These are phyloP conservation scores for Dryadula phaetusa DNA, from an alignment of 2,888 invertebrate genomes.

Conservation along the genomic window DNA sequence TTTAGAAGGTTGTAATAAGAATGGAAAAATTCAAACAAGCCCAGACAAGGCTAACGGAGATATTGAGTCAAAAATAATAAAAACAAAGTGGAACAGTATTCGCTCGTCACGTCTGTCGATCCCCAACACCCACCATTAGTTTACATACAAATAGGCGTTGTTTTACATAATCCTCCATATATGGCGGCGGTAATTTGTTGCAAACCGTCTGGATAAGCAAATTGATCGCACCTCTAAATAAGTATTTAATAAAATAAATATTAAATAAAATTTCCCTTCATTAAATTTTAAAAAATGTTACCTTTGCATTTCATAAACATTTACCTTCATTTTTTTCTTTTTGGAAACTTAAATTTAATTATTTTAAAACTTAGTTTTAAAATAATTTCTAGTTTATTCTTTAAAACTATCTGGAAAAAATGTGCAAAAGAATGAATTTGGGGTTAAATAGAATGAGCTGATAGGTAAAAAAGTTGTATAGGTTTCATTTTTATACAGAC, in stretches of 20 bases:
- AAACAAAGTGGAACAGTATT: constrained; percentile 35
- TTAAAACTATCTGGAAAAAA: too few relatives aligned
- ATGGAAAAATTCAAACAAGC: too few relatives aligned
- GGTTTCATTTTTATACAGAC: too few relatives aligned
- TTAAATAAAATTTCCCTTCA: constrained; percentile 42
- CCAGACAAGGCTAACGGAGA: neutral
- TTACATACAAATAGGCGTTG: constrained; percentile 82
- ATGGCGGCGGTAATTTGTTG: constrained; percentile 80
- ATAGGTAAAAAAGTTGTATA: too few relatives aligned
- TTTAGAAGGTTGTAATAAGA: too few relatives aligned
- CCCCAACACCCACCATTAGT: constrained; percentile 77
- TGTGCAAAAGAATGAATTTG: too few relatives aligned
- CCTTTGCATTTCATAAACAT: constrained; percentile 6
- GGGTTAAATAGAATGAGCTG: too few relatives aligned
- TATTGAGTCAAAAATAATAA: constrained; percentile 21
- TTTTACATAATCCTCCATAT: constrained; percentile 82
- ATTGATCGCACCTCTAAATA: constrained; percentile 74
- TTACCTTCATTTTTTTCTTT: neutral
- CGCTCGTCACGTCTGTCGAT: constrained; percentile 54
- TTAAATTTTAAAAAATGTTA: constrained; percentile 32
- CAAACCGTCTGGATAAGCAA: constrained; percentile 79
- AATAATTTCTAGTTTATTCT: too few relatives aligned
- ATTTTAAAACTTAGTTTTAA: too few relatives aligned
- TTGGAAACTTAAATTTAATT: neutral
- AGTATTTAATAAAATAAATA: constrained; percentile 65